Base-by-base conservation (phyloP, 2,888 invertebrate species). In the Sesia bembeciformis region DNA sequence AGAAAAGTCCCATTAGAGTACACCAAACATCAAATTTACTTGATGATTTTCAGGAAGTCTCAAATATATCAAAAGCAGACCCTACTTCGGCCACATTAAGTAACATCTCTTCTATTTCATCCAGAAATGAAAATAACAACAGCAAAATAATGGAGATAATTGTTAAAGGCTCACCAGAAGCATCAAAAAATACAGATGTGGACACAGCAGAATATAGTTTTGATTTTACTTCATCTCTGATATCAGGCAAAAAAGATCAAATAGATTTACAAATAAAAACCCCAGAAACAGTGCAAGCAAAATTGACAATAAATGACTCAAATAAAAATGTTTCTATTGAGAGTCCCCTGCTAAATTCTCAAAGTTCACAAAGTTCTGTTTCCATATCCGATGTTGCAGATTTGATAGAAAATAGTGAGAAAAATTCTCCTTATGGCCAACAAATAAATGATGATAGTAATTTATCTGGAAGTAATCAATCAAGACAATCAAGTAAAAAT, bases 351-450 rank as follows among this genome's bases (percentile, higher is more conserved):
- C 76, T 77, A 54, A 76, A 72, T 49, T 85, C 86, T 5, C 72
- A 75, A 52, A 81, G 76, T 52, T 80, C 84, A 39, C 77, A 72
- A 52, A 87, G 86, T 60, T 88, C 89, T 4, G 67, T 87, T 23
- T 89, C 89, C 39, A 66, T 86, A 66, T 88, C 88, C 23, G 88
- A 89, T 72, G 84, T 88, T 53, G 83, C 84, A 40, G 88, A 89
- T 66, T 72, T 89, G 54, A 75, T 89, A 52, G 63, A 63, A 41
- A 52, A 61, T 39, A 87, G 84, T 78, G 85, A 85, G 53, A 81
- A 76, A 59, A 83, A 77, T 64, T 68, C 66, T 41, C 68, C 75
- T 3, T 70, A 65, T 52, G 66, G 64, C 52, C 65, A 66, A 7
- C 62, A 66, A 42, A 63, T 62, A 54, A 70, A 67, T 56, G 70